Evolutionary conservation across 2,797 vertebrate genomes (phyloP).

Genomic region (Lacerta bilineata): DNA sequence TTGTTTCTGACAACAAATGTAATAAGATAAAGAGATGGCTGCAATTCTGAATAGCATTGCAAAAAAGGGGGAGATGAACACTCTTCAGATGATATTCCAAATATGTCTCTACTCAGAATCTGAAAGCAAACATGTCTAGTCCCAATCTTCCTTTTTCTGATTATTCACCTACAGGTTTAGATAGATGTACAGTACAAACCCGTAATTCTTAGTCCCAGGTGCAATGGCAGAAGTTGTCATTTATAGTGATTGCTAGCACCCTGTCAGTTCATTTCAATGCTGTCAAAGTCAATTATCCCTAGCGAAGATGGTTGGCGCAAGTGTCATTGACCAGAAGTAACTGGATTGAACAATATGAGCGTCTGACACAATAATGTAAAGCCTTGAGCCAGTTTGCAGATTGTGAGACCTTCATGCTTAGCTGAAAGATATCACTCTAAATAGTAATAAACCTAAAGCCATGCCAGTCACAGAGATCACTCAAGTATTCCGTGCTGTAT

Average conservation of each 20-base stretch:
- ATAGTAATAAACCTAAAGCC: conserved; percentile 44
- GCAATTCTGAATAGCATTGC: not conserved
- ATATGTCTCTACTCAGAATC: not conserved
- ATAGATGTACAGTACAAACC: not conserved
- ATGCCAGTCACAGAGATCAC: conserved; percentile 9
- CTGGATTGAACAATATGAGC: conserved; percentile 56
- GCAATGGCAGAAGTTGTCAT: conserved; percentile 48
- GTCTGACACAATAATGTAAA: conserved; percentile 49
- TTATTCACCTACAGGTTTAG: conserved; percentile 38
- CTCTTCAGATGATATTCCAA: not conserved
- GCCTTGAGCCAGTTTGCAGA: conserved; percentile 47
- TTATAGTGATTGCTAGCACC: conserved; percentile 51
- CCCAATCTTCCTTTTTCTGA: not conserved
- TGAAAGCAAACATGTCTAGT: conserved; percentile 20
- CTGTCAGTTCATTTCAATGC: conserved; percentile 66
- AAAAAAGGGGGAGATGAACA: not conserved
- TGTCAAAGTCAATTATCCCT: conserved; percentile 70
- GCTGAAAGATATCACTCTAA: conserved; percentile 49
- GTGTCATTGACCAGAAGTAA: conserved; percentile 63
- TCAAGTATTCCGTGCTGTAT: conserved; percentile 24
- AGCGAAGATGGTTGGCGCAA: conserved; percentile 51
- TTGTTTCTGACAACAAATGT: not conserved
- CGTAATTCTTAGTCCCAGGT: conserved; percentile 48
- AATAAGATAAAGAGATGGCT: not conserved
- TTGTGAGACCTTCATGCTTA: conserved; percentile 49